Evolutionary conservation across 1,140 invertebrate genomes (phyloP), one percentile per base, ranked within the genome.

Genomic region (Phenacoccus solenopsis): DNA sequence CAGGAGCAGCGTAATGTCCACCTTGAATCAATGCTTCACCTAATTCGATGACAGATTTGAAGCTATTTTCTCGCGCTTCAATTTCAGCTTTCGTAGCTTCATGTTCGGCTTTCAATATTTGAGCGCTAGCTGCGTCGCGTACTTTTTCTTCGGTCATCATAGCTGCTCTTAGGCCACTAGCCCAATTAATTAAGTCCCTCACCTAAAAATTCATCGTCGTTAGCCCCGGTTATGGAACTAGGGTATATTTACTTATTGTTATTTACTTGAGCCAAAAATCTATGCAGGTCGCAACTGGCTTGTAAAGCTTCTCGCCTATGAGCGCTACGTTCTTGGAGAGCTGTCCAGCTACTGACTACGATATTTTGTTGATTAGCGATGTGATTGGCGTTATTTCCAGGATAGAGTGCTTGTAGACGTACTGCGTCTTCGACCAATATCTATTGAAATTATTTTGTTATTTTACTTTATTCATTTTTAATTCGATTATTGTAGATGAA

Each of bases 1-100:
- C 81, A 74, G 78, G 72, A 5, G 85, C 84, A 4, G 90, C 90
- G 78, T 91, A 91, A 78, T 98, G 95, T n/a, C 86, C 85, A 0
- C 86, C 88, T 75, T 88, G 86, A 20, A 96, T 86, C 86, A 98
- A 91, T 7, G 85, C 85, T 70, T 92, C 84, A 3, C 93, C 94
- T 20, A 88, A 81, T 72, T 90, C 86, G 16, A 92, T 85, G 0
- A 94, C 87, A 22, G 83, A 82, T 28, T 86, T 81, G 79, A 98
- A 98, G 74, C 85, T 89, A 69, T 90, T 88, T 78, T 98, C 93
- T 25, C 95, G 80, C 0, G 95, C 92, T 78, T 98, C 94, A 70
- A 98, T 95, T 81, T 98, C 96, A 1, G 90, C 90, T 76, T 93
- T 91, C 22, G 97, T 81, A 49, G 93, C 88, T 74, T 96, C 90